phyloP scores from a whole-genome alignment of 2,797 vertebrate genomes.

The Galaxias olidus region DNA sequence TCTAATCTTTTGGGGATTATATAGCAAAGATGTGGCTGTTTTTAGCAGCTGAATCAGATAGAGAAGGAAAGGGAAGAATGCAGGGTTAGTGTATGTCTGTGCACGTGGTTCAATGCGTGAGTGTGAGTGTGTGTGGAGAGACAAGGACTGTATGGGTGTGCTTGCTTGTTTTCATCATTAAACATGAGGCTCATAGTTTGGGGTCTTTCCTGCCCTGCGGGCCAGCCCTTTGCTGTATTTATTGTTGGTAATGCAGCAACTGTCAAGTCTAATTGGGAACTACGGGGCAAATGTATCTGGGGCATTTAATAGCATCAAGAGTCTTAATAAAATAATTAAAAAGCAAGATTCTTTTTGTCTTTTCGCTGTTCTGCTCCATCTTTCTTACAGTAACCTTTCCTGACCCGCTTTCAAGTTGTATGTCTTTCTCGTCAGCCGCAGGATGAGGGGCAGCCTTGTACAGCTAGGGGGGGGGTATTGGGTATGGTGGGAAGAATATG shows the following conservation, averaged over 20 bases:
- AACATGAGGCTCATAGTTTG: constrained; percentile 75
- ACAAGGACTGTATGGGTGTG: constrained; percentile 54
- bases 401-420: constrained; percentile 60
- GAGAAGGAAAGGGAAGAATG: constrained; percentile 24
- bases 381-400: constrained; percentile 68
- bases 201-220: constrained; percentile 70
- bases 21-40: constrained; percentile 24
- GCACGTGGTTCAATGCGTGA: constrained; percentile 19
- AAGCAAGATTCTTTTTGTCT: constrained; percentile 72
- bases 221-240: constrained; percentile 78
- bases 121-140: constrained; percentile 37
- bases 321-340: constrained; percentile 77
- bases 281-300: constrained; percentile 76
- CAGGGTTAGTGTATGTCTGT: too few relatives aligned
- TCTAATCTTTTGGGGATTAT: too few relatives aligned
- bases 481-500: constrained; percentile 31
- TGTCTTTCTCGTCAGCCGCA: constrained; percentile 49
- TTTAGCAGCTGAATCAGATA: constrained; percentile 17
- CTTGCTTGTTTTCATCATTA: constrained; percentile 79
- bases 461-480: constrained; percentile 24
- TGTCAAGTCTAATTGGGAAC: constrained; percentile 80
- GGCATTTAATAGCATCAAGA: constrained; percentile 79
- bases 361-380: constrained; percentile 62
- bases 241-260: constrained; percentile 79
- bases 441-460: constrained; percentile 45